Conservation (phyloP, 1,140 invertebrate species). For the Apocrypta bakeri region DNA sequence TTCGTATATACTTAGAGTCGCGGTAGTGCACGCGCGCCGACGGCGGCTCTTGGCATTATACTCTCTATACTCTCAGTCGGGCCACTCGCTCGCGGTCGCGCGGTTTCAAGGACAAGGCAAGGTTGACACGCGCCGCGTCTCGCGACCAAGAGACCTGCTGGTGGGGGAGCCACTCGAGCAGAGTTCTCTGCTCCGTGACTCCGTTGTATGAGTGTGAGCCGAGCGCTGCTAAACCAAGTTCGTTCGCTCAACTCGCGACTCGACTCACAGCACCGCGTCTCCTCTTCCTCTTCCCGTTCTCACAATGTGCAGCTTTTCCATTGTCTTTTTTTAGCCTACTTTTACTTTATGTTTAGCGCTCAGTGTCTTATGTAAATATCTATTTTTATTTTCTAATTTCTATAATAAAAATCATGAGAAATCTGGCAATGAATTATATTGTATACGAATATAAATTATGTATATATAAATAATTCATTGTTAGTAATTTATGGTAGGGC, state of each 20-base stretch:
- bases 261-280: constrained; percentile 7
- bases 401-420: too few species aligned
- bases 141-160: constrained; percentile 62
- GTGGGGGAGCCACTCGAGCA: constrained; percentile 16
- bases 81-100: constrained; percentile 65
- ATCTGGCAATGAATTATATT: too few species aligned
- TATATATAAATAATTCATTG: too few species aligned
- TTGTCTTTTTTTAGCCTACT: not conserved
- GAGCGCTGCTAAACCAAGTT: not conserved
- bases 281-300: not conserved
- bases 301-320: not conserved
- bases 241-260: not conserved
- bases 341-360: too few species aligned
- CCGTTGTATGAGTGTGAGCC: not conserved
- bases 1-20: not conserved
- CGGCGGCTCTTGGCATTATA: constrained; percentile 62
- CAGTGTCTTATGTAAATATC: too few species aligned
- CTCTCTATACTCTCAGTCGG: constrained; percentile 35
- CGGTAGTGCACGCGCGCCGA: constrained; percentile 56
- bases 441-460: too few species aligned
- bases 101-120: constrained; percentile 73
- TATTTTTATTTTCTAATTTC: too few species aligned
- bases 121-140: constrained; percentile 73
- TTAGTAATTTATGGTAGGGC: too few species aligned
- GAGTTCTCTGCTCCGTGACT: not conserved